phyloP scores from a whole-genome alignment of 2,113 vertebrate species.

The Sciurus niger region DNA sequence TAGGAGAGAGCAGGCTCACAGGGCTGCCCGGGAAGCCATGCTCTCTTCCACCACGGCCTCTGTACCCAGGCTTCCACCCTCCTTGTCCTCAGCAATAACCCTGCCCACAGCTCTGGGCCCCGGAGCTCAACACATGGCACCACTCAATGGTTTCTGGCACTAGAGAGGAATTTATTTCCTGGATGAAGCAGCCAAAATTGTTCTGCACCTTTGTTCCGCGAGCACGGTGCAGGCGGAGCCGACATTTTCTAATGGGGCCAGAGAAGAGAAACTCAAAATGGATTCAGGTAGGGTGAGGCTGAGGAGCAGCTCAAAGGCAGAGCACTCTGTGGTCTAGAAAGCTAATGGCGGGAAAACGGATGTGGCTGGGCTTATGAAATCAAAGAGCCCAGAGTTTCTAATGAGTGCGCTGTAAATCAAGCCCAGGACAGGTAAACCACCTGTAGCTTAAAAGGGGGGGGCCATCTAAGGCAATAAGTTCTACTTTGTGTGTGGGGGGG shows the following conservation, averaged over 20 bases:
- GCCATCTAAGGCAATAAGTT: not conserved
- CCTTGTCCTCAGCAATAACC: not conserved
- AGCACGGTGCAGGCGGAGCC: constrained; percentile 71
- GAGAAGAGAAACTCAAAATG: constrained; percentile 80
- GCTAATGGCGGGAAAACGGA: not conserved
- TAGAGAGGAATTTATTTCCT: constrained; percentile 82
- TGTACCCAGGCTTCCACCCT: not conserved
- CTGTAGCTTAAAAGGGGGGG: not conserved
- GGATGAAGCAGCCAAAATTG: constrained; percentile 81
- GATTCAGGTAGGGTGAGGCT: constrained; percentile 71
- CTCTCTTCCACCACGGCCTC: not conserved
- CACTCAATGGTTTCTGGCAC: constrained; percentile 82
- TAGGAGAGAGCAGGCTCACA: not conserved
- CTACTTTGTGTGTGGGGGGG: not conserved
- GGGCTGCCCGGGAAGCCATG: not conserved
- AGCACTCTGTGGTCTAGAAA: not conserved
- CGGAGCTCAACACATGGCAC: constrained; percentile 80
- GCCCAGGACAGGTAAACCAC: constrained; percentile 22
- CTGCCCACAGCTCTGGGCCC: constrained; percentile 71
- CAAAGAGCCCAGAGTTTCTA: not conserved
- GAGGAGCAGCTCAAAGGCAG: constrained; percentile 62
- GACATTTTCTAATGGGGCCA: constrained; percentile 83
- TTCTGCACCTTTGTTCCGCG: constrained; percentile 83
- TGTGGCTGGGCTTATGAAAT: constrained; percentile 36
- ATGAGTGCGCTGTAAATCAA: constrained; percentile 10